Evolutionary conservation across 2,113 vertebrate genomes (phyloP).

Genomic region (Neolamprologus variostigma): DNA sequence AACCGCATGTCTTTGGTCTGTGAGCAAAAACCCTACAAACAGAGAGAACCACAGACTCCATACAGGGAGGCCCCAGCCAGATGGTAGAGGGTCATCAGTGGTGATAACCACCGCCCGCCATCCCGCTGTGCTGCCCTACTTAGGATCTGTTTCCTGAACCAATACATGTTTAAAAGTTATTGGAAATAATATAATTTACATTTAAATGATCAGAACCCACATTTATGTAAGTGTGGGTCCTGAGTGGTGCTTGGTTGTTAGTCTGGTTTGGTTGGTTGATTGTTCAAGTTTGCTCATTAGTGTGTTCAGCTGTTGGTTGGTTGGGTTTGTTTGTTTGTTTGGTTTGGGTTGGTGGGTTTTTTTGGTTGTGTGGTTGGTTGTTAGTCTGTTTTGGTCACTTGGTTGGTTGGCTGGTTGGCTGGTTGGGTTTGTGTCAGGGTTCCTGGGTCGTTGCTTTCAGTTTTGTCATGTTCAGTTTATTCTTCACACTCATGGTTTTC

Average conservation of each 20-base stretch:
- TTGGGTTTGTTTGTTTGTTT: background rate
- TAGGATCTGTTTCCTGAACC: background rate
- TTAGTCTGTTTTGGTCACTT: background rate
- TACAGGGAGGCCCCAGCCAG: background rate
- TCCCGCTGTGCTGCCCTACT: background rate
- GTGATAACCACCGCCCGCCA: background rate
- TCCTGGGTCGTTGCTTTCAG: background rate
- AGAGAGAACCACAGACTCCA: background rate
- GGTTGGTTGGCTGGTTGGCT: background rate
- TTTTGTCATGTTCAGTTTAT: background rate
- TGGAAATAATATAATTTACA: background rate
- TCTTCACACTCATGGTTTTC: background rate
- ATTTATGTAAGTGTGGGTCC: background rate
- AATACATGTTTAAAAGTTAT: background rate
- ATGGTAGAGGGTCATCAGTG: background rate
- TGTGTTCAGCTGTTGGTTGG: background rate
- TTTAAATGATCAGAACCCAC: background rate
- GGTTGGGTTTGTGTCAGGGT: background rate
- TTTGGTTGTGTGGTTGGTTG: background rate
- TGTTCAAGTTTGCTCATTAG: background rate
- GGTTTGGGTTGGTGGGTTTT: too few species aligned
- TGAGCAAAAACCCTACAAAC: accelerated
- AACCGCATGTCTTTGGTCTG: accelerated
- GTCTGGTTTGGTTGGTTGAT: background rate
- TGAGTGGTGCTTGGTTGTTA: background rate